These are phyloP conservation scores for Saturnia pavonia DNA, from an alignment of 2,888 invertebrate genomes.

Conservation along the genomic window DNA sequence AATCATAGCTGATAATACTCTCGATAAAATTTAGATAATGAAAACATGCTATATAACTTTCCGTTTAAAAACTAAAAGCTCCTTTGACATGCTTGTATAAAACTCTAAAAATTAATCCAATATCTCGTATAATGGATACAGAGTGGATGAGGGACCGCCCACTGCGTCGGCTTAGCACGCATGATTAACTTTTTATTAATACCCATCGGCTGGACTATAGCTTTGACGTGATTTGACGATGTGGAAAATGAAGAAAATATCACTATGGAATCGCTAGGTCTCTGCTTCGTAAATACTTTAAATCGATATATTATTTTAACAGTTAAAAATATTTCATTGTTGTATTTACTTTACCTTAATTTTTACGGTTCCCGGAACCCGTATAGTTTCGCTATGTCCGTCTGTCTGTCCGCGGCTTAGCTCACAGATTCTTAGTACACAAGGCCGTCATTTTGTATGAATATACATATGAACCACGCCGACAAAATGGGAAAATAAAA, in stretches of 20 bases:
- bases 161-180: conserved; percentile 47
- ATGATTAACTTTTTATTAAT: conserved; percentile 74
- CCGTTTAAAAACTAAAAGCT: conserved; percentile 19
- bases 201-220: conserved; percentile 43
- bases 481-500: too few species aligned
- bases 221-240: conserved; percentile 47
- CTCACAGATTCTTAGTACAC: too few species aligned
- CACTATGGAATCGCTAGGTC: conserved; percentile 44
- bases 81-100: conserved; percentile 21
- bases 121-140: conserved; percentile 27
- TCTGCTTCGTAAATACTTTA: conserved; percentile 21
- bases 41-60: background rate
- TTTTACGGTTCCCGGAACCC: too few species aligned
- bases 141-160: conserved; percentile 29
- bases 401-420: too few species aligned
- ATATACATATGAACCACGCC: too few species aligned
- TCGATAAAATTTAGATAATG: background rate
- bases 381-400: too few species aligned
- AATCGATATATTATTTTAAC: background rate
- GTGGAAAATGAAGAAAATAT: conserved; percentile 46
- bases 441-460: too few species aligned
- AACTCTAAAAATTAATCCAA: conserved; percentile 22
- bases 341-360: too few species aligned
- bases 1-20: too few species aligned
- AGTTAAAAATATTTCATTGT: too few species aligned